These are phyloP conservation scores for Drosophila quadrilineata DNA, from an alignment of 1,140 invertebrate species.

Conservation along the genomic window DNA sequence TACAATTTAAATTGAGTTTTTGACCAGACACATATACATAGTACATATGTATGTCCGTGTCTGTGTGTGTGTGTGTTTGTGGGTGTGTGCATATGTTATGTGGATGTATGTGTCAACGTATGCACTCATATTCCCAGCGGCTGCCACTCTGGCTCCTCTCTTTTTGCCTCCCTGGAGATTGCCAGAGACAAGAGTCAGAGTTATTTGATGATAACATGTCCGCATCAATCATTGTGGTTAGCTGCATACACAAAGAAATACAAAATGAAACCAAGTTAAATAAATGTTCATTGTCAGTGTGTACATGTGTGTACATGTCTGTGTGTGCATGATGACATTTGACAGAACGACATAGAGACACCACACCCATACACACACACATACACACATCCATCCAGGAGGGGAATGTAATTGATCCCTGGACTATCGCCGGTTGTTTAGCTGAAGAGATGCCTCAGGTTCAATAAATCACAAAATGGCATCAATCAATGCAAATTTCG, in stretches of 20 bases:
- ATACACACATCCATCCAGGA: neutral
- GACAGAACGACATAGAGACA: conserved; percentile 18
- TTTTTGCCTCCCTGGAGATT: neutral
- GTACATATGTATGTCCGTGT: neutral
- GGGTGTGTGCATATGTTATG: neutral
- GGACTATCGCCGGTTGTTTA: conserved; percentile 30
- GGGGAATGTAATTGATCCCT: conserved; percentile 44
- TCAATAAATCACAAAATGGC: conserved; percentile 68
- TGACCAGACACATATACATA: conserved; percentile 41
- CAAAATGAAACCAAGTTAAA: conserved; percentile 57
- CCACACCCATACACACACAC: neutral
- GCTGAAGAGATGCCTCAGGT: conserved; percentile 51
- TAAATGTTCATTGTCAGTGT: conserved; percentile 59
- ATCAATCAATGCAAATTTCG: conserved; percentile 71
- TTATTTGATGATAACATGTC: conserved; percentile 72
- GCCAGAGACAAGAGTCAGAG: conserved; percentile 55
- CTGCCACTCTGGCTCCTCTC: neutral
- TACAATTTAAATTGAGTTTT: conserved; percentile 78
- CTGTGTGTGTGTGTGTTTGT: neutral
- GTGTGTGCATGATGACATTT: conserved; percentile 20
- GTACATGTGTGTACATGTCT: neutral
- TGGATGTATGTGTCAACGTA: too few species aligned
- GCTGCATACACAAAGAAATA: conserved; percentile 52
- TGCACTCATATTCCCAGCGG: neutral
- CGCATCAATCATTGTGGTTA: conserved; percentile 76